Base-by-base conservation (phyloP, 1,140 invertebrate species). In the Danaus melanippus region DNA sequence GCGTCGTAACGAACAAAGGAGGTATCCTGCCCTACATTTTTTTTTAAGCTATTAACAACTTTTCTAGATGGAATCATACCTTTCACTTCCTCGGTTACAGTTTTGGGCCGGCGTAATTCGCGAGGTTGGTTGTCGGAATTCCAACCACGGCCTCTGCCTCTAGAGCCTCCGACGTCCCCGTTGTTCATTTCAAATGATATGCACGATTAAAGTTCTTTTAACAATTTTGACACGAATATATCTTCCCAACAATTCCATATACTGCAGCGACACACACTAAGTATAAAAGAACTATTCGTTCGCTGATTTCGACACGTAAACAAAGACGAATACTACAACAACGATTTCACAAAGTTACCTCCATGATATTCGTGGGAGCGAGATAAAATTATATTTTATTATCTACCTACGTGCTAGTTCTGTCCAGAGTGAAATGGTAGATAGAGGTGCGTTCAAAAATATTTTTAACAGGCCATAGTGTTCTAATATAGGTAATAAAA, bases 111-210 rank as follows among this genome's bases (percentile, higher is more conserved):
- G 50, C 84, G 81, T 53, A 86, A 76, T 62, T 84, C 79, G 62
- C 74, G 66, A 65, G 84, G 77, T 58, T 70, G 77, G 47, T 64
- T 65, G 62, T 84, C 79, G 51, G 73, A 60, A 67, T 83, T 74
- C 81, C 79, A 86, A 66, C 81, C 77, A 64, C 83, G 81, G 69
- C 83, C 83, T 74, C 76, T 80, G 58, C 83, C 79, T 74, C 79
- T 80, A 40, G 79, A 71, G 60, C 79, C 77, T 62, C 83, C 78
- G 57, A 80, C 69, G 47, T 86, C 83, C 64, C 83, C 79, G 79
- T 86, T 84, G 72, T 84, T 84, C 81, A 84, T 86, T 80, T 79
- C 74, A 73, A 75, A 54, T 56, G 54, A 62, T 74, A 50, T 32
- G 53, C 40, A 64, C 62, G 40, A 63, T 61, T 62, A 58, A 40